These are phyloP conservation scores for Ailurus styani DNA, from an alignment of 2,113 vertebrate genomes.

Conservation along the genomic window DNA sequence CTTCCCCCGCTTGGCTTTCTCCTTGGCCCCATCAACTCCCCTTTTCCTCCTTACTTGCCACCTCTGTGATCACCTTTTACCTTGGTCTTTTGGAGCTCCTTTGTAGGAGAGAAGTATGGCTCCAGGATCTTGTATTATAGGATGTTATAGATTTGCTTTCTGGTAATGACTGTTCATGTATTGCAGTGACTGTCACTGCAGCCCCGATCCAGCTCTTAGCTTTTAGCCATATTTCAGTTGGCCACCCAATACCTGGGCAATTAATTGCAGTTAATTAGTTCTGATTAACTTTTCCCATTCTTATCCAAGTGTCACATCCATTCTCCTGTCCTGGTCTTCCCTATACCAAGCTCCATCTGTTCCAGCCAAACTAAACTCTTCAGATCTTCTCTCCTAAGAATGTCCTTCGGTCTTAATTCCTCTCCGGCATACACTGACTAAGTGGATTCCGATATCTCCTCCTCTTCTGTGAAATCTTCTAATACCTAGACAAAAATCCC, in stretches of 20 bases:
- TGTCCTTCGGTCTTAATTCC: neutral
- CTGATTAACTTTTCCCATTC: neutral
- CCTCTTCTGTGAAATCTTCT: neutral
- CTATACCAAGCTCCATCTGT: neutral
- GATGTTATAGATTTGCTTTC: neutral
- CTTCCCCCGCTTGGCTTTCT: neutral
- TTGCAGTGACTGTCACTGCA: neutral
- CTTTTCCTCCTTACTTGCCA: neutral
- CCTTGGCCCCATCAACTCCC: neutral
- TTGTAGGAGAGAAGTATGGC: neutral
- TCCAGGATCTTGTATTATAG: neutral
- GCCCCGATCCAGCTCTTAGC: neutral
- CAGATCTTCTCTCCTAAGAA: neutral
- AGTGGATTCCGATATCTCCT: neutral
- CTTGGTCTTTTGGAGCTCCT: rapidly evolving
- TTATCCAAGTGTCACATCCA: neutral
- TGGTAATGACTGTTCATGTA: neutral
- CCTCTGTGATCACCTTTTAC: neutral
- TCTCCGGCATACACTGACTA: neutral
- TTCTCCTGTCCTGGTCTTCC: neutral
- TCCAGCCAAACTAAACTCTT: neutral
- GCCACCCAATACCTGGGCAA: neutral
- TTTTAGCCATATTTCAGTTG: neutral
- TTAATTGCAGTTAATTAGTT: neutral
- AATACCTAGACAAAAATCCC: neutral